Evolutionary conservation across 1,140 invertebrate species (phyloP).

Genomic region (Polyergus mexicanus): DNA sequence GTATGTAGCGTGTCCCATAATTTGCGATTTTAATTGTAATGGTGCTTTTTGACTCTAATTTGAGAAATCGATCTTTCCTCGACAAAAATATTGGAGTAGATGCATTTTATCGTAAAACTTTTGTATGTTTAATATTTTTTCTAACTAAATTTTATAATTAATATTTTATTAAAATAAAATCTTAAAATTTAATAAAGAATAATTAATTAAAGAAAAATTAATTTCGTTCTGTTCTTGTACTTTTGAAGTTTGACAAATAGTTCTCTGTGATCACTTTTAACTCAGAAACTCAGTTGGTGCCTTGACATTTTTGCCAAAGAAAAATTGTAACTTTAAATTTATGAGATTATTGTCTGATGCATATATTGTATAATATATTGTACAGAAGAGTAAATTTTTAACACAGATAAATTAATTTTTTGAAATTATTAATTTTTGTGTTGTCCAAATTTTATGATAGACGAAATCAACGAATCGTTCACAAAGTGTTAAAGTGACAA

Average conservation of each 20-base stretch:
- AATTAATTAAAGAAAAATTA: not conserved
- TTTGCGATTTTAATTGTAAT: not conserved
- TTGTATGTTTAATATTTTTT: not conserved
- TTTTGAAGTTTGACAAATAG: not conserved
- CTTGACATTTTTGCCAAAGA: not conserved
- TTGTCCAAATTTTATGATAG: not conserved
- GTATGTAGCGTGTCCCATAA: not conserved
- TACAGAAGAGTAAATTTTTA: not conserved
- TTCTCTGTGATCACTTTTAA: not conserved
- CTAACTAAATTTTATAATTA: not conserved
- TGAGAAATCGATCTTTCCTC: not conserved
- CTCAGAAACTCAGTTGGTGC: not conserved
- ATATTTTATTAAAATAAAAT: not conserved
- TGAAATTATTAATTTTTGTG: not conserved
- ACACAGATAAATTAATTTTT: not conserved
- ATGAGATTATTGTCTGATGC: not conserved
- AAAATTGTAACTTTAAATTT: not conserved
- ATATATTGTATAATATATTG: not conserved
- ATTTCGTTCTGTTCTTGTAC: not conserved
- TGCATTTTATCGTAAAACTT: constrained; percentile 9
- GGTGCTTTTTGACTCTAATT: not conserved
- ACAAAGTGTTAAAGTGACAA: constrained; percentile 10
- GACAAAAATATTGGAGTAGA: not conserved
- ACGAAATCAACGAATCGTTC: not conserved
- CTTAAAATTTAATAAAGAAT: not conserved